Evolutionary conservation across 2,888 invertebrate genomes (phyloP), one percentile per base, ranked within the genome.

Genomic region (Phorcus lineatus): DNA sequence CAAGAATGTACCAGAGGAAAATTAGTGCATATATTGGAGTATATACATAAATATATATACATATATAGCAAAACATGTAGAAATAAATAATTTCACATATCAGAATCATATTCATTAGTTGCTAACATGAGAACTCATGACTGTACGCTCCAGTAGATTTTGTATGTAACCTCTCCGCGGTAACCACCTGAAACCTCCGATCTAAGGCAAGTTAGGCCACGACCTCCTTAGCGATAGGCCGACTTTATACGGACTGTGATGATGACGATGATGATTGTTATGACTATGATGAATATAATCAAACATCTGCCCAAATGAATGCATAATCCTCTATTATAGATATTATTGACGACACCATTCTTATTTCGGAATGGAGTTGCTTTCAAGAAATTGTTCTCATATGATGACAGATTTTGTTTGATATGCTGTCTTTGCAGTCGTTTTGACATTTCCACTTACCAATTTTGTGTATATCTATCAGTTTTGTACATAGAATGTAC

Each of bases 401-500:
- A 47, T 47, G 47, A 47, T 47, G 6, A 11, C 47, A 1, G 47
- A 47, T 47, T 47, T 47, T 47, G 47, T 47, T 47, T 47, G 11
- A 47, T 47, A 47, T 47, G 11, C 47, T 47, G 47, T 47, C 57
- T 57, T 24, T 62, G 17, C 62, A 62, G 28, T 62, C 24, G 22
- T 17, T 31, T 31, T 62, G 16, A 28, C 62, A 47, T 47, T 62
- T 62, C 62, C 24, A 24, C 24, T 62, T 62, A 28, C 24, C 22
- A 24, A 28, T 13, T 28, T 16, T 62, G 62, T 62, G 16, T 62
- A 28, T 62, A 13, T 16, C 28, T 62, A 22, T 62, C 62, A 62
- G 62, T 28, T 31, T 62, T 62, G 62, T 62, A 62, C 62, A 62
- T 62, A 62, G 62, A 16, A 16, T 62, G 62, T 62, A 62, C 62